phyloP scores from a whole-genome alignment of 2,797 vertebrate genomes.

The Varecia variegata region DNA sequence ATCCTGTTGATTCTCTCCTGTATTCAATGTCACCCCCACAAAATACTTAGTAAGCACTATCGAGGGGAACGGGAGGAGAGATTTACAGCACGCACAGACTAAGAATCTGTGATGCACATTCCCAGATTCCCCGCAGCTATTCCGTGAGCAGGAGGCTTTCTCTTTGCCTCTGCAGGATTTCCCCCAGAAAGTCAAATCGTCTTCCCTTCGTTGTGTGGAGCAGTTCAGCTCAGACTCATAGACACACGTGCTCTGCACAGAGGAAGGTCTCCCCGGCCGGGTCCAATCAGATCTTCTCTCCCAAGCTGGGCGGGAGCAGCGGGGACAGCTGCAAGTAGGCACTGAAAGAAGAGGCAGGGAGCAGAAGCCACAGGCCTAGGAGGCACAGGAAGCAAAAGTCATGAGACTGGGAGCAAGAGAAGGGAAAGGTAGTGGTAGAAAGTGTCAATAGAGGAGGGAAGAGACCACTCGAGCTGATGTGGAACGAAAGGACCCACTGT shows the following conservation, averaged over 20 bases:
- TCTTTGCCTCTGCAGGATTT: not conserved
- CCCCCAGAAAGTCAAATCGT: not conserved
- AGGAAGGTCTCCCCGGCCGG: not conserved
- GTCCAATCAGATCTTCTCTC: not conserved
- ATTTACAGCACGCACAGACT: not conserved
- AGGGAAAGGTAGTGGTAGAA: rapidly evolving
- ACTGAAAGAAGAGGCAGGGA: too few relatives aligned
- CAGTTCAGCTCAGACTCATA: not conserved
- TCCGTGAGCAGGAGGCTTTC: not conserved
- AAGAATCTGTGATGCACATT: not conserved
- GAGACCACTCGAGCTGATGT: not conserved
- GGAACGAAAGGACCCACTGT: not conserved
- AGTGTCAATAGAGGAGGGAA: not conserved
- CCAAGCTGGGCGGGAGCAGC: not conserved
- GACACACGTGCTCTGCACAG: not conserved
- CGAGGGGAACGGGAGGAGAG: not conserved
- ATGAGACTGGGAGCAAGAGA: not conserved
- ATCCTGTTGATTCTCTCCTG: not conserved
- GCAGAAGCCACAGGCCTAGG: not conserved
- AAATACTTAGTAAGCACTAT: not conserved
- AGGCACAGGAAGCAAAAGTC: not conserved
- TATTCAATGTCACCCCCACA: not conserved
- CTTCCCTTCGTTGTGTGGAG: not conserved
- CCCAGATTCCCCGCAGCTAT: not conserved
- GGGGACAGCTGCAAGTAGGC: not conserved